phyloP scores from a whole-genome alignment of 2,113 vertebrate genomes.

The Periophthalmus modestus region DNA sequence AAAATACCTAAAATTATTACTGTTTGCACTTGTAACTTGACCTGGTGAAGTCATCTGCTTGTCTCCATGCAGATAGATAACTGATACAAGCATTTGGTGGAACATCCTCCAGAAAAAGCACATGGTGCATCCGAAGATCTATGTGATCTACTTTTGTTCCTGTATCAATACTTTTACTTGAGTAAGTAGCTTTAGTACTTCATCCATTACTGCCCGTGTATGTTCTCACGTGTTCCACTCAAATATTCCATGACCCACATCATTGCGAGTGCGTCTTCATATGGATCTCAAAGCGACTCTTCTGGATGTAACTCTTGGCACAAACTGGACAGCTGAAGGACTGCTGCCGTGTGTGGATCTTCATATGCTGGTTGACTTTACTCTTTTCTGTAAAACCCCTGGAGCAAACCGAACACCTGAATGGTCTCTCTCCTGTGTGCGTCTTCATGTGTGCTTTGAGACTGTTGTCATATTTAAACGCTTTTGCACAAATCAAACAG shows the following conservation, averaged over 20 bases:
- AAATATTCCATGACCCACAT: too few relatives aligned
- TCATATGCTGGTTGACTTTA: conserved; percentile 2
- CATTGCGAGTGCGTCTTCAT: background rate
- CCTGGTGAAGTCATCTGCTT: too few relatives aligned
- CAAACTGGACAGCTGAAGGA: background rate
- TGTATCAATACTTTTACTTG: too few relatives aligned
- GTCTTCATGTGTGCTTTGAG: background rate
- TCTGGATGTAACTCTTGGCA: background rate
- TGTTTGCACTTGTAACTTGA: too few relatives aligned
- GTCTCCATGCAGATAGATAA: too few relatives aligned
- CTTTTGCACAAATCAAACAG: background rate
- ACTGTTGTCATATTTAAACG: background rate
- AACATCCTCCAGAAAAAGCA: too few relatives aligned
- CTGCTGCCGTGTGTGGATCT: background rate
- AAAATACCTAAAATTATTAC: too few relatives aligned
- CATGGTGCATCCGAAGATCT: too few relatives aligned
- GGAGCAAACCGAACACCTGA: background rate
- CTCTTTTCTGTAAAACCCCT: background rate
- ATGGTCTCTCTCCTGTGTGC: background rate
- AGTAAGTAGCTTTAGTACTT: too few relatives aligned
- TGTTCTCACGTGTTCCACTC: background rate
- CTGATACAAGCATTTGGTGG: too few relatives aligned
- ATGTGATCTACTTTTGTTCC: too few relatives aligned
- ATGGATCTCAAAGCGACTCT: background rate
- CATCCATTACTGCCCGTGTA: background rate